These are phyloP conservation scores for Paedocypris sp. DNA, from an alignment of 2,113 vertebrate species.

Conservation along the genomic window DNA sequence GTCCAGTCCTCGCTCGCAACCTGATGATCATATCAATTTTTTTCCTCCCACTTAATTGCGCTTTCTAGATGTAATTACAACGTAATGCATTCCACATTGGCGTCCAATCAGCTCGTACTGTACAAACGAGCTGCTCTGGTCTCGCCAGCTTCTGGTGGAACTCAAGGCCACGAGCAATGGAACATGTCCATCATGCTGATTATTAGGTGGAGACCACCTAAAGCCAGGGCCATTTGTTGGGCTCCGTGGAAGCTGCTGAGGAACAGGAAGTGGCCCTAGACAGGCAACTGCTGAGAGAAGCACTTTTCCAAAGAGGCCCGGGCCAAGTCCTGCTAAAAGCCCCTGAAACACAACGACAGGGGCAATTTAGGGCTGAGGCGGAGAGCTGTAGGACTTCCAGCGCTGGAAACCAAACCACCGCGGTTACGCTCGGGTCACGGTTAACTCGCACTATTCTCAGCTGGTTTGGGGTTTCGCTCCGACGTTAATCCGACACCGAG, in stretches of 20 bases:
- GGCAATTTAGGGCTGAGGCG: slow-evolving; percentile 57
- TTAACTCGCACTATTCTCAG: too few species aligned
- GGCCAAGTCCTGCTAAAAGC: slow-evolving; percentile 41
- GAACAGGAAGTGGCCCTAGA: slow-evolving; percentile 80
- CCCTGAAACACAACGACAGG: slow-evolving; percentile 55
- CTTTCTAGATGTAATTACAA: slow-evolving; percentile 58
- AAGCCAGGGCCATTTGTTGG: slow-evolving; percentile 69
- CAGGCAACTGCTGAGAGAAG: slow-evolving; percentile 75
- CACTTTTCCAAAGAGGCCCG: slow-evolving; percentile 55
- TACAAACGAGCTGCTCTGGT: slow-evolving; percentile 32
- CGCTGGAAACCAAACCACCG: background rate
- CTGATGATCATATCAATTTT: slow-evolving; percentile 53
- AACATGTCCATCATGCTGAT: slow-evolving; percentile 66
- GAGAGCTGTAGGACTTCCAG: slow-evolving; percentile 48
- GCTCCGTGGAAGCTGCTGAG: slow-evolving; percentile 65
- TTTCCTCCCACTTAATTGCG: slow-evolving; percentile 52
- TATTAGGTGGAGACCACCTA: slow-evolving; percentile 76
- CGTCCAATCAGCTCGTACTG: slow-evolving; percentile 37
- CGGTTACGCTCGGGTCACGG: too few species aligned
- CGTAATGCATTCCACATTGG: slow-evolving; percentile 50
- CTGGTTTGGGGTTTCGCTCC: too few species aligned
- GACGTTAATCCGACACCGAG: too few species aligned
- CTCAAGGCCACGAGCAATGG: slow-evolving; percentile 65
- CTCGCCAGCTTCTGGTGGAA: slow-evolving; percentile 54
- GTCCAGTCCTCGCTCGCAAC: slow-evolving; percentile 35